Evolutionary conservation across 2,113 vertebrate genomes (phyloP).

Genomic region (Rafetus swinhoei): DNA sequence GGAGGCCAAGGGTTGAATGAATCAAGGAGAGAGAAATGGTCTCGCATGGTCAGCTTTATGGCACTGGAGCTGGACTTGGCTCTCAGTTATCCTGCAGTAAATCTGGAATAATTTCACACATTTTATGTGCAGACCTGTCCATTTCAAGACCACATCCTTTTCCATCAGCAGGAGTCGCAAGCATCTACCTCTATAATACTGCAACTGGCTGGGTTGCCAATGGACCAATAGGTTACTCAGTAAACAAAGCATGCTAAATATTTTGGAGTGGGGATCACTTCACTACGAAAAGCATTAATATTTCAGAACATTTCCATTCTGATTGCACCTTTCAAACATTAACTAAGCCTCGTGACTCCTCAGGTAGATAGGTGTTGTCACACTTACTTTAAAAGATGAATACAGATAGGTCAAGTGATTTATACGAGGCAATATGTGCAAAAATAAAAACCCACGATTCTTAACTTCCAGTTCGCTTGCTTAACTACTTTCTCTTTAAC

Average conservation of each 20-base stretch:
- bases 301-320: slow-evolving; percentile 51
- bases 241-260: neutral
- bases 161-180: neutral
- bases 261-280: neutral
- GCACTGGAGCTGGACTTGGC: neutral
- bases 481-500: neutral
- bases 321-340: slow-evolving; percentile 29
- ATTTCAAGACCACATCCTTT: neutral
- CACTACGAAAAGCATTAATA: slow-evolving; percentile 45
- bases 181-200: neutral
- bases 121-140: neutral
- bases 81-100: neutral
- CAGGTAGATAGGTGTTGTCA: neutral
- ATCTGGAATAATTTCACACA: neutral
- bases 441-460: neutral
- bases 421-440: neutral
- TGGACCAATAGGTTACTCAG: slow-evolving; percentile 41
- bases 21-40: neutral
- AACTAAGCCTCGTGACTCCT: slow-evolving; percentile 6
- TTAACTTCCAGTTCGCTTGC: neutral
- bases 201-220: neutral
- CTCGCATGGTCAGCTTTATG: neutral
- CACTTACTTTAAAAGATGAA: neutral
- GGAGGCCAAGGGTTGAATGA: neutral
- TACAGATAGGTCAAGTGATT: neutral